phyloP scores from a whole-genome alignment of 2,797 vertebrate genomes.

The Sebastes miniatus region DNA sequence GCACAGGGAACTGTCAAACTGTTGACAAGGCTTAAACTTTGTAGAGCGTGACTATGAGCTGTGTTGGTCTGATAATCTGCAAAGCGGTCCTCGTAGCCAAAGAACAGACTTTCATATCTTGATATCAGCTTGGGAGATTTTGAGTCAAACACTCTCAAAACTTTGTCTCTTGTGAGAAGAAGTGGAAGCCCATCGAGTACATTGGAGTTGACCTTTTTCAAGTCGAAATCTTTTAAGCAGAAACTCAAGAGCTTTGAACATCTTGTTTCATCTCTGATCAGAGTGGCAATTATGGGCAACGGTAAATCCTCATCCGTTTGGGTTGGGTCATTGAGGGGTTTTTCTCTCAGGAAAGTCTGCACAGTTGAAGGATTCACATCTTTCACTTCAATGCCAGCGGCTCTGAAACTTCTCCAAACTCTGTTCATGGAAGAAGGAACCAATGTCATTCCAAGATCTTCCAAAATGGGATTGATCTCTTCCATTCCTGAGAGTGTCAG shows the following conservation, averaged over 20 bases:
- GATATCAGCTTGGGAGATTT: conserved; percentile 66
- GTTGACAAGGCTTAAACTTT: conserved; percentile 44
- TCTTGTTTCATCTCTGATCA: conserved; percentile 61
- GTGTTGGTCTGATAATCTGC: conserved; percentile 37
- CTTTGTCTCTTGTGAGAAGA: conserved; percentile 76
- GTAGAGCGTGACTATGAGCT: not conserved
- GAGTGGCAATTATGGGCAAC: conserved; percentile 66
- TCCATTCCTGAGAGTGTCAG: not conserved
- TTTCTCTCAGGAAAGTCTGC: conserved; percentile 64
- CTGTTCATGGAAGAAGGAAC: conserved; percentile 38
- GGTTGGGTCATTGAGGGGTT: conserved; percentile 65
- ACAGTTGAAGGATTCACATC: conserved; percentile 59
- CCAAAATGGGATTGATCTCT: conserved; percentile 47
- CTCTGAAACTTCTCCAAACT: conserved; percentile 56
- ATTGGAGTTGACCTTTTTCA: rapidly evolving
- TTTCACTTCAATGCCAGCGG: conserved; percentile 63
- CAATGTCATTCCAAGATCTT: conserved; percentile 74
- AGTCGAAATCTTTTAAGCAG: conserved; percentile 53
- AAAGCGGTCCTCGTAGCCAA: conserved; percentile 55
- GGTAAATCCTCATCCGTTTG: conserved; percentile 65
- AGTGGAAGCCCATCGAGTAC: conserved; percentile 71
- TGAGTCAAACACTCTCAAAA: conserved; percentile 69
- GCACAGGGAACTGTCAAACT: conserved; percentile 60
- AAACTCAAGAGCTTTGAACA: conserved; percentile 72
- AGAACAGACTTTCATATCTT: conserved; percentile 56